These are phyloP conservation scores for Engystomops pustulosus DNA, from an alignment of 2,113 vertebrate species.

Conservation along the genomic window DNA sequence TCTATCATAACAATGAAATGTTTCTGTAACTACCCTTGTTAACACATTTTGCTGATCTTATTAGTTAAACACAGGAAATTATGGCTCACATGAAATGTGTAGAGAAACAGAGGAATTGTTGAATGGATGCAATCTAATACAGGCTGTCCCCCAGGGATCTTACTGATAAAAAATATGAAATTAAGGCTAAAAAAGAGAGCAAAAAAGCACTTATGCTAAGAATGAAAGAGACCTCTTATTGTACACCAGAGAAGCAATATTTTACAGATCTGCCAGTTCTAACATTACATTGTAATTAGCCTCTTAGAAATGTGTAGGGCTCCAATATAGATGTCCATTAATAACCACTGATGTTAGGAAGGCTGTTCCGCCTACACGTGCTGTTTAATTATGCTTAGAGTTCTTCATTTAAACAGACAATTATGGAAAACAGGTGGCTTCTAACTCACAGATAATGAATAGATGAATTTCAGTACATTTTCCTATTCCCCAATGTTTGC, in stretches of 20 bases:
- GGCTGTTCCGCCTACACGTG: conserved; percentile 74
- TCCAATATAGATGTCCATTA: conserved; percentile 80
- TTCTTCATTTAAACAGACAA: conserved; percentile 71
- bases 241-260: conserved; percentile 74
- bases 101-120: conserved; percentile 58
- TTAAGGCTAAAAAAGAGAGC: conserved; percentile 21
- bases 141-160: conserved; percentile 63
- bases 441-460: conserved; percentile 72
- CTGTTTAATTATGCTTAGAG: conserved; percentile 79
- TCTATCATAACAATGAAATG: conserved; percentile 58
- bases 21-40: conserved; percentile 41
- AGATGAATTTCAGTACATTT: conserved; percentile 66
- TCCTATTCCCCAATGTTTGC: conserved; percentile 59
- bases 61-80: conserved; percentile 50
- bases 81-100: conserved; percentile 33
- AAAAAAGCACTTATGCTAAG: conserved; percentile 65
- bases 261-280: conserved; percentile 70
- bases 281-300: conserved; percentile 82
- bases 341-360: conserved; percentile 76
- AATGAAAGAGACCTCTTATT: conserved; percentile 71
- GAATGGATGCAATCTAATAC: conserved; percentile 62
- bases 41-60: conserved; percentile 57
- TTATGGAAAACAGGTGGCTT: conserved; percentile 75
- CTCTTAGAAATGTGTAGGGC: conserved; percentile 77
- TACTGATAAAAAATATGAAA: conserved; percentile 57